Conservation (phyloP, 2,888 invertebrate species). For the Gymnoscelis rufifasciata region DNA sequence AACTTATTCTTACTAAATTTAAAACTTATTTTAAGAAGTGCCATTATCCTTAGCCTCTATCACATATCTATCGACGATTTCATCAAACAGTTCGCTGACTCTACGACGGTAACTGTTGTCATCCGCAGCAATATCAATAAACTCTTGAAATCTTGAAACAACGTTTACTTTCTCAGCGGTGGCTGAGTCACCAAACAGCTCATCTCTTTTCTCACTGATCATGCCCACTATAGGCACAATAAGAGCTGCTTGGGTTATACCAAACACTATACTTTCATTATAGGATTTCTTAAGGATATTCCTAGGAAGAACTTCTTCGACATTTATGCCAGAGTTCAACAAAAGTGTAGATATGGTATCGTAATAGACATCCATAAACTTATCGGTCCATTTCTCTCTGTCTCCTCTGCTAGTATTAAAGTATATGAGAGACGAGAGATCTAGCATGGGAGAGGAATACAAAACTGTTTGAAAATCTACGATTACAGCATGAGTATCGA, state of each 20-base stretch:
- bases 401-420: conserved; percentile 71
- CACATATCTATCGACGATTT: conserved; percentile 73
- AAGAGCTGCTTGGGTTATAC: conserved; percentile 57
- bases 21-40: not conserved
- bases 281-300: conserved; percentile 40
- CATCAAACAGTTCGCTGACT: conserved; percentile 75
- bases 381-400: conserved; percentile 57
- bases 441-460: conserved; percentile 83
- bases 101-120: conserved; percentile 54
- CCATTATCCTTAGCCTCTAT: conserved; percentile 20
- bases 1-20: too few relatives aligned
- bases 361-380: conserved; percentile 78
- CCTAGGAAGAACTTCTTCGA: conserved; percentile 41
- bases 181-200: conserved; percentile 48
- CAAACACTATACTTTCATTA: conserved; percentile 53
- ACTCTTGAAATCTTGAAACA: conserved; percentile 52
- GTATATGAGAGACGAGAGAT: conserved; percentile 77
- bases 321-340: conserved; percentile 39
- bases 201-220: conserved; percentile 40
- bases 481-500: conserved; percentile 69
- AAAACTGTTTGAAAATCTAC: conserved; percentile 85
- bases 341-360: conserved; percentile 62
- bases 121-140: conserved; percentile 48
- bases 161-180: conserved; percentile 39
- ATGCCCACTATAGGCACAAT: conserved; percentile 56